Evolutionary conservation across 92 coral and sea anemone genomes (phyloP), one percentile per base, ranked within the genome.

Genomic region (Zoanthus sansibaricus): DNA sequence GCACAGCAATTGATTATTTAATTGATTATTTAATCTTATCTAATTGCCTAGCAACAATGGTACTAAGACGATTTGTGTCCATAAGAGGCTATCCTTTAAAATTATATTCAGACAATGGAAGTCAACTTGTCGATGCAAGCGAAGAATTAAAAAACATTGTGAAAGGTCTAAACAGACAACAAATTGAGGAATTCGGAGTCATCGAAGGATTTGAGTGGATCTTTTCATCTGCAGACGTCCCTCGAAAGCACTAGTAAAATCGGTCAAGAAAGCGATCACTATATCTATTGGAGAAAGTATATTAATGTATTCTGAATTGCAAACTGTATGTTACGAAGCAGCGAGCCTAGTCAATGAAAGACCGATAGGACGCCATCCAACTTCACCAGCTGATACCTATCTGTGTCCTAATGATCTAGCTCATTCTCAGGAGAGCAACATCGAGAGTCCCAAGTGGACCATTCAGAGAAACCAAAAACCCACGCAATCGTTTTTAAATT

Each of bases 351-450:
- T 89, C 5, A 89, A 86, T 46, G 79, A 77, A 71, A n/a, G 92
- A 59, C 89, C 92, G 12, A 89, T 92, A 37, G 92, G 94, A 9
- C 62, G 94, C 33, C 90, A 88, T 48, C 94, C 92, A 6, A 89
- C 89, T 14, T 80, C 87, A n/a, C 92, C 92, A 7, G 92, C 89
- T 47, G 92, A 92, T 56, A 18, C 92, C 32, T 92, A 92, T 83
- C 75, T 89, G 31, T 86, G 94, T 71, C 94, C 91, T 13, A 92
- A 89, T 76, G 88, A 86, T 87, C 82, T 88, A 3, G 52, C 42
- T 37, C 42, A 2, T 91, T 13, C 87, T 91, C 6, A 86, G 91
- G 0, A 47, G 91, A 58, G 71, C 93, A 15, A 87, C 88, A 37
- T 17, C 91, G 10, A 46, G 90, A 64, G 93, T 83, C 10, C 91